These are phyloP conservation scores for Elgaria multicarinata DNA, from an alignment of 2,113 vertebrate species.

Conservation along the genomic window DNA sequence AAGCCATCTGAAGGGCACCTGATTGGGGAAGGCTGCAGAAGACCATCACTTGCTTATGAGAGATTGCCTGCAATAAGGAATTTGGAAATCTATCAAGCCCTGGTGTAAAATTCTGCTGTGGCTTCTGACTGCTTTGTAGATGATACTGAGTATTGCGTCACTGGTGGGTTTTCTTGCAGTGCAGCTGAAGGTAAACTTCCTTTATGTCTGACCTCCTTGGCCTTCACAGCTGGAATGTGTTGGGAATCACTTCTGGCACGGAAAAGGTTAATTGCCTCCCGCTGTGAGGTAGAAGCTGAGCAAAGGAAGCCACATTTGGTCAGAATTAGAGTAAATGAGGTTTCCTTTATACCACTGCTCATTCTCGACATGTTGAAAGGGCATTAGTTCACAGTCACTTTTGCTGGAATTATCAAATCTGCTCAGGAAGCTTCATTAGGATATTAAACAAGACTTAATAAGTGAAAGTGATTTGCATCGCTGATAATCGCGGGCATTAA, in stretches of 20 bases:
- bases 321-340: conserved; percentile 83
- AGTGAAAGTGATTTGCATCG: conserved; percentile 99
- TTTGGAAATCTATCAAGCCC: conserved; percentile 15
- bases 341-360: conserved; percentile 80
- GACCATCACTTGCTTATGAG: not conserved
- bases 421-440: conserved; percentile 98
- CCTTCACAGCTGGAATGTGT: conserved; percentile 79
- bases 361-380: conserved; percentile 82
- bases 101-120: conserved; percentile 43
- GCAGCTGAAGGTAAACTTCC: conserved; percentile 78
- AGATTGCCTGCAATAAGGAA: not conserved
- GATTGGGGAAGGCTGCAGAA: too few relatives aligned
- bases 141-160: conserved; percentile 57
- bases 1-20: too few relatives aligned
- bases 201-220: conserved; percentile 74
- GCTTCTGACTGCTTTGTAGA: conserved; percentile 59
- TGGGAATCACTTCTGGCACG: conserved; percentile 76
- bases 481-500: conserved; percentile 98
- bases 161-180: conserved; percentile 62
- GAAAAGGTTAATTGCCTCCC: conserved; percentile 85
- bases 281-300: conserved; percentile 77
- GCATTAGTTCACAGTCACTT: conserved; percentile 85
- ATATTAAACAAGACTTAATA: conserved; percentile 99
- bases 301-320: conserved; percentile 78
- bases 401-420: conserved; percentile 92